A percentile compares a stretch with the other conserved stretches of the same genome.
Evolutionary conservation across 2,888 invertebrate species (phyloP).

Genomic region (Leptopilina drosophilae): DNA sequence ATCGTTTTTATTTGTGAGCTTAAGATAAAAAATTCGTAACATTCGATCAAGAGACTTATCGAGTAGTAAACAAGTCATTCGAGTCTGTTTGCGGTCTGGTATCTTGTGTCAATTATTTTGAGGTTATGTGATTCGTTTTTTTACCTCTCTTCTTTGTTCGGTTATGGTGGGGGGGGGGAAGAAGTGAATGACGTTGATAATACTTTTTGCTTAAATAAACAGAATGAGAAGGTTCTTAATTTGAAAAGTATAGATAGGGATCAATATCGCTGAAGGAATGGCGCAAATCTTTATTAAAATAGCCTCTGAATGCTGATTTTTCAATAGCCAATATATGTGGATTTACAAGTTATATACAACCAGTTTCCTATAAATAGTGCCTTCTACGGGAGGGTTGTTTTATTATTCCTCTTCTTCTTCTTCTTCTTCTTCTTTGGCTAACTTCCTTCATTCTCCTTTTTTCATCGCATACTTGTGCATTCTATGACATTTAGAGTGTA

Average conservation of each 20-base stretch:
- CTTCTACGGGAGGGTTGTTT: conserved; percentile 9
- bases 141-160: too few relatives aligned
- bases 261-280: background rate
- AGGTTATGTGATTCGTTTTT: too few relatives aligned
- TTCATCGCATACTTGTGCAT: background rate
- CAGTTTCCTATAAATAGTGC: conserved; percentile 38
- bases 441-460: conserved; percentile 4
- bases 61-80: conserved; percentile 23
- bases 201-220: background rate
- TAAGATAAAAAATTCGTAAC: too few relatives aligned
- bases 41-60: background rate
- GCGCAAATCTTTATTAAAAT: conserved; percentile 14
- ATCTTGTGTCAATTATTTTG: background rate
- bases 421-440: background rate
- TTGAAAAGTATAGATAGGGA: background rate
- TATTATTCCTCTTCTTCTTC: conserved; percentile 1
- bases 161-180: background rate
- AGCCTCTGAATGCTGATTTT: background rate
- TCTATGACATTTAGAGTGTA: too few relatives aligned
- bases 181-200: background rate
- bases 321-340: conserved; percentile 17
- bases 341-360: conserved; percentile 30
- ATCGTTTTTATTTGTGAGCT: too few relatives aligned
- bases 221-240: too few relatives aligned
- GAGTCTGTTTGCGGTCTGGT: conserved; percentile 8